These are phyloP conservation scores for Hirtodrosophila histrioides DNA, from an alignment of 2,888 invertebrate genomes.

Conservation along the genomic window DNA sequence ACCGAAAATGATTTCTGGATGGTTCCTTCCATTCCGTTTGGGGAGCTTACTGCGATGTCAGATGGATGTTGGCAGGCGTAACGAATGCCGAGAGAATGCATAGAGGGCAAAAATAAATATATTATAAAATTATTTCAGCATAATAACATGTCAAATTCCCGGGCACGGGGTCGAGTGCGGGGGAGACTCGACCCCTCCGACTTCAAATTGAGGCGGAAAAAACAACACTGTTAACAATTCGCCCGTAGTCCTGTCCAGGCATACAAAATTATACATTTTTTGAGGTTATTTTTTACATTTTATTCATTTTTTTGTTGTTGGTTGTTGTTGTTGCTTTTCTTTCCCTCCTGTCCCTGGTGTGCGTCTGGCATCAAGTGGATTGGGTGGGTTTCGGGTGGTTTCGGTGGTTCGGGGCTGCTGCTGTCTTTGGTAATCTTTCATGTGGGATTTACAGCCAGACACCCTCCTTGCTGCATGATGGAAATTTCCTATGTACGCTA, in stretches of 20 bases:
- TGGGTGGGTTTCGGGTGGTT: conserved; percentile 31
- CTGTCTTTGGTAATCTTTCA: conserved; percentile 81
- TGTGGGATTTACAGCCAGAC: conserved; percentile 81
- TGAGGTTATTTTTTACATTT: conserved; percentile 74
- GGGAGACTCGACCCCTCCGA: no score
- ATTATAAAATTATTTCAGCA: conserved; percentile 84
- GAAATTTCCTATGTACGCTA: conserved; percentile 30
- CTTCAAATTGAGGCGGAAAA: conserved; percentile 32
- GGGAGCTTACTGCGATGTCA: conserved; percentile 29
- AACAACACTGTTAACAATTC: conserved; percentile 71
- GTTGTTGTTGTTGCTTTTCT: not conserved
- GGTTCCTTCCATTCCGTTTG: not conserved
- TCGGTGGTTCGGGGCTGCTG: conserved; percentile 29
- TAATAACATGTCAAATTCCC: conserved; percentile 82
- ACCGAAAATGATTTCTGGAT: conserved; percentile 17
- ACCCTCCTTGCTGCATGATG: conserved; percentile 58
- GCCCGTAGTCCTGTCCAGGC: conserved; percentile 32
- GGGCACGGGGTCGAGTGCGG: conserved; percentile 21
- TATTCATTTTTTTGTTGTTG: conserved; percentile 43
- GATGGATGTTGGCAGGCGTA: conserved; percentile 61
- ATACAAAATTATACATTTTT: conserved; percentile 68
- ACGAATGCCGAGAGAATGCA: conserved; percentile 43
- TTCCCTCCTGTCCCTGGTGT: conserved; percentile 35
- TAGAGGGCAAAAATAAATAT: conserved; percentile 78
- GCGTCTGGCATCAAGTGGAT: conserved; percentile 61